phyloP scores from a whole-genome alignment of 2,113 vertebrate species.

The Microcebus murinus region DNA sequence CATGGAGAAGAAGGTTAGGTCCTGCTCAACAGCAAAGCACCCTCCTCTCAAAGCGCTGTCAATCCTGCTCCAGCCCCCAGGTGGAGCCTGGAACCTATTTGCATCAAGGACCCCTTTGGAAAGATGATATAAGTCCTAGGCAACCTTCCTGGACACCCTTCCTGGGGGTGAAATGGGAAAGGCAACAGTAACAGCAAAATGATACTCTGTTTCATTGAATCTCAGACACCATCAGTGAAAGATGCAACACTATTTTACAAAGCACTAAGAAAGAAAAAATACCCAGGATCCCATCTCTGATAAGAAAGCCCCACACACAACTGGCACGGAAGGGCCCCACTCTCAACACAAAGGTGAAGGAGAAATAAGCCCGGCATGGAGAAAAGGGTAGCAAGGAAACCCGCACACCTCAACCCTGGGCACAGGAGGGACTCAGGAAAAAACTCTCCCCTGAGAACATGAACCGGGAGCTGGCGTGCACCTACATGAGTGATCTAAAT shows the following conservation, averaged over 20 bases:
- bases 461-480: background rate
- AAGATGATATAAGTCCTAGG: background rate
- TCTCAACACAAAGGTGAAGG: background rate
- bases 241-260: background rate
- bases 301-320: background rate
- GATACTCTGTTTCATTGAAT: background rate
- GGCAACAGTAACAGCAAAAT: background rate
- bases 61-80: background rate
- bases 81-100: background rate
- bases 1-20: slow-evolving; percentile 35
- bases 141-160: background rate
- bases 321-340: too few species aligned
- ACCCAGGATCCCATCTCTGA: background rate
- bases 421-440: fast-evolving
- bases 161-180: fast-evolving
- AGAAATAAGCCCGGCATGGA: fast-evolving
- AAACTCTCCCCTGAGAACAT: fast-evolving
- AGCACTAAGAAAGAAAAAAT: background rate
- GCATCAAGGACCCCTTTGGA: background rate
- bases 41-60: background rate
- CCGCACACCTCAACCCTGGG: fast-evolving
- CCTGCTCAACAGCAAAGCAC: background rate
- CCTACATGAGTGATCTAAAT: background rate
- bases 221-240: background rate
- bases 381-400: background rate